Percentiles rank a stretch among this genome's conserved stretches.
phyloP scores from a whole-genome alignment of 2,888 invertebrate genomes.

The Euclidia mi region DNA sequence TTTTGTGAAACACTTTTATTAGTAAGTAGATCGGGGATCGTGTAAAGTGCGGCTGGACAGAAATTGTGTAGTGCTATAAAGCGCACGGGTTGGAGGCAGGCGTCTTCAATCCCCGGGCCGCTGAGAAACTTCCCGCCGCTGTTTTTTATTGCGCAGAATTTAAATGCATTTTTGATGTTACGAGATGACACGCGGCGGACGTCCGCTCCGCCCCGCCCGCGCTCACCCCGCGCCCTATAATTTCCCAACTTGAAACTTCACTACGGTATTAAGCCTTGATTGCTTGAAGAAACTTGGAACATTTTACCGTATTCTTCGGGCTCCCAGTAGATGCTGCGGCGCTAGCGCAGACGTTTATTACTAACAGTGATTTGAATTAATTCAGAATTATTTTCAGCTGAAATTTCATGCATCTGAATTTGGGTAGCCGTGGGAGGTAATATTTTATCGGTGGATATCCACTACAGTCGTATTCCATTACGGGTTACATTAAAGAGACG shows the following conservation, averaged over 20 bases:
- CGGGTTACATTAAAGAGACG: slow-evolving; percentile 61
- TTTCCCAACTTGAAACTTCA: slow-evolving; percentile 90
- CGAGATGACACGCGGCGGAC: slow-evolving; percentile 90
- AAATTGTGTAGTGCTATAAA: slow-evolving; percentile 77
- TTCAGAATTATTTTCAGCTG: slow-evolving; percentile 72
- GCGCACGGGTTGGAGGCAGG: slow-evolving; percentile 70
- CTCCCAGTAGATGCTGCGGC: slow-evolving; percentile 86
- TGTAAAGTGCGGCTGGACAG: slow-evolving; percentile 68
- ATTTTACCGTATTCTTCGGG: slow-evolving; percentile 89
- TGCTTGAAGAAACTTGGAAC: slow-evolving; percentile 90
- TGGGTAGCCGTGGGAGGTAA: slow-evolving; percentile 33
- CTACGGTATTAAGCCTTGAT: slow-evolving; percentile 90
- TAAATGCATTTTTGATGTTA: slow-evolving; percentile 91
- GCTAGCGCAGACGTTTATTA: slow-evolving; percentile 86
- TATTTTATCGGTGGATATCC: slow-evolving; percentile 42
- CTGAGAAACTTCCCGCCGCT: slow-evolving; percentile 87
- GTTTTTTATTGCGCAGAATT: slow-evolving; percentile 90
- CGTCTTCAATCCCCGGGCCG: slow-evolving; percentile 84
- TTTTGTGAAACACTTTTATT: slow-evolving; percentile 63
- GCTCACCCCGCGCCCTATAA: slow-evolving; percentile 84
- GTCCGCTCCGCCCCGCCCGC: slow-evolving; percentile 71
- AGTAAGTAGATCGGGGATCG: slow-evolving; percentile 68
- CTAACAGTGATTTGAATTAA: slow-evolving; percentile 86
- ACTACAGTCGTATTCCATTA: slow-evolving; percentile 66
- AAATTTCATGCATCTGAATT: slow-evolving; percentile 58